Evolutionary conservation across 2,113 vertebrate genomes (phyloP).

Genomic region (Brachypodius melanocephalos): DNA sequence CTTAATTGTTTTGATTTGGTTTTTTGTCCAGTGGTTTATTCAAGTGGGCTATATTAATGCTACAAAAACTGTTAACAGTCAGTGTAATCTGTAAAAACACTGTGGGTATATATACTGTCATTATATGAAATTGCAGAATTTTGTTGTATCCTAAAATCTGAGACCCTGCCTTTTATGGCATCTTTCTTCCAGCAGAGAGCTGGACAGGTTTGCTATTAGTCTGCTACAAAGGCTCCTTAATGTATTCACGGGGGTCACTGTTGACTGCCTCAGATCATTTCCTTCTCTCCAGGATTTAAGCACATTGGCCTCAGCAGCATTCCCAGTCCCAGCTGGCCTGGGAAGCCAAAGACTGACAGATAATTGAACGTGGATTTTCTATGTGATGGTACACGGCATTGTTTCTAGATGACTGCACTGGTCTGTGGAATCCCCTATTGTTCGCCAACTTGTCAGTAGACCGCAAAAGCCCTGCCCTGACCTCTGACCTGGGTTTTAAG

Average conservation of each 20-base stretch:
- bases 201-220: neutral
- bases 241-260: neutral
- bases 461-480: neutral
- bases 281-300: neutral
- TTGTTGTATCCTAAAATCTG: neutral
- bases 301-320: neutral
- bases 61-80: neutral
- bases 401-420: neutral
- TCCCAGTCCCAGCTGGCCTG: neutral
- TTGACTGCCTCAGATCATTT: neutral
- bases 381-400: neutral
- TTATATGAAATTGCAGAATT: neutral
- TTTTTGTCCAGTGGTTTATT: neutral
- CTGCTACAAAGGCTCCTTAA: neutral
- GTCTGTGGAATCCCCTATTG: neutral
- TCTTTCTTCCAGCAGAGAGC: neutral
- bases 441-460: neutral
- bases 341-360: neutral
- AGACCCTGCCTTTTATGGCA: neutral
- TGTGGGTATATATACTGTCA: neutral
- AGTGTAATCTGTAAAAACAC: neutral
- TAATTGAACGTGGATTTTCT: conserved; percentile 1
- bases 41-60: neutral
- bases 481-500: neutral
- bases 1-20: neutral